A percentile compares a stretch with the other conserved stretches of the same genome.
These are phyloP conservation scores for Ischnus inquisitorius DNA, from an alignment of 2,888 invertebrate genomes.

Conservation along the genomic window DNA sequence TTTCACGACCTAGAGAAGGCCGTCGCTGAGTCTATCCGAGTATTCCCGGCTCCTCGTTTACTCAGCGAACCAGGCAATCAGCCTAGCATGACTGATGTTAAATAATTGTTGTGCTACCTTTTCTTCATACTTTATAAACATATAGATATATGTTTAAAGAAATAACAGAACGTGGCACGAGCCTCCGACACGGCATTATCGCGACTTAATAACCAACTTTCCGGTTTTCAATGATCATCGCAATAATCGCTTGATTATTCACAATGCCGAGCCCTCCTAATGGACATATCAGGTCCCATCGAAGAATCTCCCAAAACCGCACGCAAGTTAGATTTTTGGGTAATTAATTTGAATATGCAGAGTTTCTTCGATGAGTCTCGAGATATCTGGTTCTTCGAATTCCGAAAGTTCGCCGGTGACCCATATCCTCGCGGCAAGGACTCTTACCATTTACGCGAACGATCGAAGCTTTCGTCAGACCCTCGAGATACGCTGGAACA, in stretches of 20 bases:
- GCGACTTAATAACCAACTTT: neutral
- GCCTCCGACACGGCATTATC: neutral
- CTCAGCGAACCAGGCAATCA: slow-evolving; percentile 12
- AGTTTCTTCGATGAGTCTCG: neutral
- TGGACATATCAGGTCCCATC: neutral
- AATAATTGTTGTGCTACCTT: slow-evolving; percentile 11
- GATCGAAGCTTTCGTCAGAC: slow-evolving; percentile 13
- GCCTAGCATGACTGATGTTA: slow-evolving; percentile 8
- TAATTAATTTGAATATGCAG: neutral
- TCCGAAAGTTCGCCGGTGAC: slow-evolving; percentile 10
- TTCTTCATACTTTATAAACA: neutral
- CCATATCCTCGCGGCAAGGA: neutral
- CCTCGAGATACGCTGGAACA: neutral
- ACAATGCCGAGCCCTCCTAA: neutral
- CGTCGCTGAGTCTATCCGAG: slow-evolving; percentile 28
- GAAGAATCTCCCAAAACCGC: neutral
- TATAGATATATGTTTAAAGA: neutral
- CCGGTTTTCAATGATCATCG: neutral
- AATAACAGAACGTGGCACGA: neutral
- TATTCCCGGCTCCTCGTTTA: slow-evolving; percentile 29
- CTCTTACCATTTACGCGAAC: neutral
- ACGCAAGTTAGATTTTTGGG: neutral
- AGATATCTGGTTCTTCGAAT: slow-evolving; percentile 9
- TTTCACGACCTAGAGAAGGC: slow-evolving; percentile 61
- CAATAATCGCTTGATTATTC: neutral